Evolutionary conservation across 2,888 invertebrate species (phyloP).

Genomic region (Zaprionus obscuricornis): DNA sequence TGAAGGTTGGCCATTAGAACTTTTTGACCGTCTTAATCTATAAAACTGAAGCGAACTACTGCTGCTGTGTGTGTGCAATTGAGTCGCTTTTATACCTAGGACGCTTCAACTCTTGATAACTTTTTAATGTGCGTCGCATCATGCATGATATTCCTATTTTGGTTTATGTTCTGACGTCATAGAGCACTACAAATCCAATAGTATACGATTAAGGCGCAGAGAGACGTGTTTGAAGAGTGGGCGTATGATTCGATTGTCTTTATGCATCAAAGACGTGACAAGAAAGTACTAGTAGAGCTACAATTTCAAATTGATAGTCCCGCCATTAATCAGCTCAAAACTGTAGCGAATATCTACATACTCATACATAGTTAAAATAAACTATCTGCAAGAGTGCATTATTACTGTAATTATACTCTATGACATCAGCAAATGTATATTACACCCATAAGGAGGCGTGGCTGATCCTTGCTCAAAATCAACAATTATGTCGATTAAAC

Average conservation of each 20-base stretch:
- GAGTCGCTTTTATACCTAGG: slow-evolving; percentile 65
- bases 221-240: slow-evolving; percentile 40
- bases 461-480: too few species aligned
- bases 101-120: slow-evolving; percentile 22
- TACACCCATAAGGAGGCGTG: slow-evolving; percentile 13
- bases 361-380: not conserved
- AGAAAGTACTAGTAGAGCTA: slow-evolving; percentile 66
- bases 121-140: slow-evolving; percentile 67
- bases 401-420: slow-evolving; percentile 14
- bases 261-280: slow-evolving; percentile 72
- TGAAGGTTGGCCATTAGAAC: slow-evolving; percentile 71
- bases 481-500: too few species aligned
- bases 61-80: slow-evolving; percentile 34
- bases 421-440: too few species aligned
- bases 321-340: slow-evolving; percentile 74
- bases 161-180: slow-evolving; percentile 62
- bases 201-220: too few species aligned
- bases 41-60: slow-evolving; percentile 54
- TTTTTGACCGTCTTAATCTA: slow-evolving; percentile 32
- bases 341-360: slow-evolving; percentile 33
- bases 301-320: slow-evolving; percentile 66
- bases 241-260: slow-evolving; percentile 54
- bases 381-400: not conserved
- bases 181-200: too few species aligned
- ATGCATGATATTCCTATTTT: slow-evolving; percentile 68